Percentiles rank a stretch among this genome's conserved stretches.
phyloP scores from a whole-genome alignment of 2,113 vertebrate genomes.

The Neotragus pygmaeus region DNA sequence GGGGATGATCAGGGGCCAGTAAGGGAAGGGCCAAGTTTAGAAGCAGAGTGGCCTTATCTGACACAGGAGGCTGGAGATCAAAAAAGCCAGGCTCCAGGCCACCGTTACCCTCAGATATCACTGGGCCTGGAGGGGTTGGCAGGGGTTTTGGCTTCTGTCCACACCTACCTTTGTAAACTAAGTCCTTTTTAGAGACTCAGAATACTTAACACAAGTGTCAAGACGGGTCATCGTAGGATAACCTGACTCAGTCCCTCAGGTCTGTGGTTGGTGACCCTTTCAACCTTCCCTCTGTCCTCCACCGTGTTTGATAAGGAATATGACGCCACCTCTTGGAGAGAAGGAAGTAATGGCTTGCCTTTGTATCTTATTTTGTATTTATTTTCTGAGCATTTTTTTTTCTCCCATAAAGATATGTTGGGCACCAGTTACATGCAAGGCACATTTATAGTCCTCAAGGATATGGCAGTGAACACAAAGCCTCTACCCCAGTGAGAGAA shows the following conservation, averaged over 20 bases:
- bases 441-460: not conserved
- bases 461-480: not conserved
- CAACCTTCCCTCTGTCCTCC: not conserved
- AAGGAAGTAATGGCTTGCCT: not conserved
- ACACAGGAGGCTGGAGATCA: not conserved
- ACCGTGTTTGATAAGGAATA: not conserved
- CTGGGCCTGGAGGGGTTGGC: not conserved
- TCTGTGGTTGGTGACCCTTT: not conserved
- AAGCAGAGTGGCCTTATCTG: not conserved
- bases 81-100: not conserved
- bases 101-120: not conserved
- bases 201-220: not conserved
- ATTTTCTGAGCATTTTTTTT: not conserved
- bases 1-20: not conserved
- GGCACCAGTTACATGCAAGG: not conserved
- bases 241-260: not conserved
- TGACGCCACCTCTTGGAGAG: slow-evolving; percentile 44
- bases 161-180: not conserved
- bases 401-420: not conserved
- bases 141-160: not conserved
- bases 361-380: not conserved
- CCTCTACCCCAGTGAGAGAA: not conserved
- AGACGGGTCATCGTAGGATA: not conserved
- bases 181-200: not conserved
- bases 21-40: not conserved